phyloP scores from a whole-genome alignment of 2,888 invertebrate species.

The Apeira syringaria region DNA sequence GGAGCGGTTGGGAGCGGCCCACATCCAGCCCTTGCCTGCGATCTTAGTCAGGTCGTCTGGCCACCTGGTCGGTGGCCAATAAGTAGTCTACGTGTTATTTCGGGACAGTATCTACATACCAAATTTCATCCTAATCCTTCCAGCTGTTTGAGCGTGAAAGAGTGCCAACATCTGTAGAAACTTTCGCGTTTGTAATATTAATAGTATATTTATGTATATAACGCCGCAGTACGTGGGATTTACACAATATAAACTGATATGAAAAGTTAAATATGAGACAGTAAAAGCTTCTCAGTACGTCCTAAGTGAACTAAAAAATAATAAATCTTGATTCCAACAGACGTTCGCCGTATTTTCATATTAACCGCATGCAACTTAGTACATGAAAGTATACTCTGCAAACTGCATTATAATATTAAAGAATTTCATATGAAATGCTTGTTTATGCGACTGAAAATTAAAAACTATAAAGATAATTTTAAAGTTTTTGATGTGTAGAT shows the following conservation, averaged over 20 bases:
- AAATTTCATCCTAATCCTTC: too few relatives aligned
- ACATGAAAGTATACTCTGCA: slow-evolving; percentile 3
- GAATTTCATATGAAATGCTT: neutral
- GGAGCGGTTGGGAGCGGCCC: too few relatives aligned
- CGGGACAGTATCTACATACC: too few relatives aligned
- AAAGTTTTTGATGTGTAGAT: neutral
- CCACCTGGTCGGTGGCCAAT: too few relatives aligned
- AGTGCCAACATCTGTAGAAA: too few relatives aligned
- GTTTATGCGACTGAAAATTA: neutral
- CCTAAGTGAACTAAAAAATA: neutral
- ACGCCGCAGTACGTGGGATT: too few relatives aligned
- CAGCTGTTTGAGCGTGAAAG: too few relatives aligned
- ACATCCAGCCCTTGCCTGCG: too few relatives aligned
- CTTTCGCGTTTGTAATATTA: too few relatives aligned
- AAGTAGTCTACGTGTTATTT: too few relatives aligned
- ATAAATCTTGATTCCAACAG: slow-evolving; percentile 2
- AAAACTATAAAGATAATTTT: neutral
- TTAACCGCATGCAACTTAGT: neutral
- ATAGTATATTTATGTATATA: too few relatives aligned
- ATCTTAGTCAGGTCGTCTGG: too few relatives aligned
- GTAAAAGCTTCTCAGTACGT: neutral
- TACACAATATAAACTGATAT: neutral
- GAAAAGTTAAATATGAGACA: neutral
- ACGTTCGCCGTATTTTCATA: neutral
- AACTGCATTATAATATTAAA: slow-evolving; percentile 6